Percentiles rank a stretch among this genome's conserved stretches.
phyloP scores from a whole-genome alignment of 92 coral and sea anemone genomes.

The Virgularia gustaviana region DNA sequence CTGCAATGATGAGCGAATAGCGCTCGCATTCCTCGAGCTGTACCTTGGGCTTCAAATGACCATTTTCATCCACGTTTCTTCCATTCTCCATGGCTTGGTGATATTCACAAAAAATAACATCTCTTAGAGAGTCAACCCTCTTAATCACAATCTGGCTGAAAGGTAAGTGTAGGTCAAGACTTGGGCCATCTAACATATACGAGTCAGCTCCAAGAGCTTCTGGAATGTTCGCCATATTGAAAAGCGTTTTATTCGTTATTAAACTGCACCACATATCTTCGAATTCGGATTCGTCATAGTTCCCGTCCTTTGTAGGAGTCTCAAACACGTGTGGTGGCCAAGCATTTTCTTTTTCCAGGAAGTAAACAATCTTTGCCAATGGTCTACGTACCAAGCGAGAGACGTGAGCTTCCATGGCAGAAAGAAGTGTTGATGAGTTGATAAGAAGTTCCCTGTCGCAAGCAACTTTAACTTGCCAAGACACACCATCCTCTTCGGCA shows the following conservation, averaged over 20 bases:
- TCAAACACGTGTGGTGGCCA: conserved; percentile 54
- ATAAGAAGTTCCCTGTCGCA: conserved; percentile 42
- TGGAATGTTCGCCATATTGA: conserved; percentile 60
- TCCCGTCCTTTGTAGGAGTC: conserved; percentile 21
- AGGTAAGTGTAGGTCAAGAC: conserved; percentile 56
- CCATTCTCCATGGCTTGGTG: conserved; percentile 54
- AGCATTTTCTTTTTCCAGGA: conserved; percentile 80
- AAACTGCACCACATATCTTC: conserved; percentile 52
- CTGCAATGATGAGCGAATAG: conserved; percentile 51
- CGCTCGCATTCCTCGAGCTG: conserved; percentile 37
- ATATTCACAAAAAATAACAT: conserved; percentile 60
- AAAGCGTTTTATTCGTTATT: conserved; percentile 46
- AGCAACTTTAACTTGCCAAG: conserved; percentile 57
- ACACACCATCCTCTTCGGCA: conserved; percentile 35
- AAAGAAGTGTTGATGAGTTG: conserved; percentile 46
- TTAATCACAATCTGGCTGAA: conserved; percentile 56
- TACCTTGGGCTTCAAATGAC: conserved; percentile 43
- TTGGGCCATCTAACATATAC: conserved; percentile 47
- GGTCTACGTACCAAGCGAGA: conserved; percentile 37
- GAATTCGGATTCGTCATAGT: background rate
- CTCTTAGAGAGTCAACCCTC: conserved; percentile 58
- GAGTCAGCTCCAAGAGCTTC: conserved; percentile 84
- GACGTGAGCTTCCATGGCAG: conserved; percentile 41
- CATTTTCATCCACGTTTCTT: conserved; percentile 57
- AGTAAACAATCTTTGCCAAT: conserved; percentile 64